These are phyloP conservation scores for Drosophila nebulosa DNA, from an alignment of 1,140 invertebrate species.

Conservation along the genomic window DNA sequence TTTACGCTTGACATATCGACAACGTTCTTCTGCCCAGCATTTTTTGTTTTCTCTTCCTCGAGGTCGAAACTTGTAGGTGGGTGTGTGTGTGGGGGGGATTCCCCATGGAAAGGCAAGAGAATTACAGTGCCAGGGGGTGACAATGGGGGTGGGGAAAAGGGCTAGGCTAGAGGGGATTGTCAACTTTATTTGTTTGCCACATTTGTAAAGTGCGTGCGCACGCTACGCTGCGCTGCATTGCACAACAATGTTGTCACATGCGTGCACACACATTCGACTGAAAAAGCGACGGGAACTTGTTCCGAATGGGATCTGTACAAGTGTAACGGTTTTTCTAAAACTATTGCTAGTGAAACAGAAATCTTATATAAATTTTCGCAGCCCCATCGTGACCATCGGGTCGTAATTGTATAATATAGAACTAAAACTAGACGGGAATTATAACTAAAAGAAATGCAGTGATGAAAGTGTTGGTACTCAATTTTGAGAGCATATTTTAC, in stretches of 20 bases:
- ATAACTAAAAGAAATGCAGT: too few species aligned
- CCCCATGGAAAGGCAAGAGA: not conserved
- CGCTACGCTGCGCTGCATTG: not conserved
- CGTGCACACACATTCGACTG: not conserved
- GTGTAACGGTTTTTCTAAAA: too few species aligned
- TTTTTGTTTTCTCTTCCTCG: not conserved
- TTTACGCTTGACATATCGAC: slow-evolving; percentile 22
- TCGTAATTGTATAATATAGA: too few species aligned
- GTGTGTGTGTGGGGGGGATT: not conserved
- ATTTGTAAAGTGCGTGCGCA: slow-evolving; percentile 4
- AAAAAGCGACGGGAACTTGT: not conserved
- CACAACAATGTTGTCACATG: not conserved
- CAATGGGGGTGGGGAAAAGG: not conserved
- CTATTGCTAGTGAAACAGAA: too few species aligned
- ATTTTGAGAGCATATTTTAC: too few species aligned
- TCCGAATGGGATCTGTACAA: too few species aligned
- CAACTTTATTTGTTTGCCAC: slow-evolving; percentile 11
- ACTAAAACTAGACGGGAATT: too few species aligned
- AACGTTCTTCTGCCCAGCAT: not conserved
- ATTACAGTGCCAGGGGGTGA: not conserved
- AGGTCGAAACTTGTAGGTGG: not conserved
- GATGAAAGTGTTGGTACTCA: too few species aligned
- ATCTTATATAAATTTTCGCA: too few species aligned
- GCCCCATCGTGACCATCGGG: too few species aligned
- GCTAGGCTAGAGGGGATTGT: slow-evolving; percentile 2